Evolutionary conservation across 2,888 invertebrate genomes (phyloP), one percentile per base, ranked within the genome.

Genomic region (Carterocephalus palaemon): DNA sequence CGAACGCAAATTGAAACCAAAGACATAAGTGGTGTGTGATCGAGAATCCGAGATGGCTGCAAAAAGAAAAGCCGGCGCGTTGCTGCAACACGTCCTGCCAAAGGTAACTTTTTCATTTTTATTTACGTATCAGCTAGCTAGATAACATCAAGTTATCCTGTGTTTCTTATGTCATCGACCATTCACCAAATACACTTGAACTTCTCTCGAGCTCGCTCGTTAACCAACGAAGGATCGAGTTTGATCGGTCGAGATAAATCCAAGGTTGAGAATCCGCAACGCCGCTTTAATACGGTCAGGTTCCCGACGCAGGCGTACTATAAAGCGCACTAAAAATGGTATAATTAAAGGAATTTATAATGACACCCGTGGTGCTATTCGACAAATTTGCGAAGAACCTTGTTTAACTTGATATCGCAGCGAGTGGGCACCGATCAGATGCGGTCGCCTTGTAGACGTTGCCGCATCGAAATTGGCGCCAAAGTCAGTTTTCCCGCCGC

Each of bases 21-120:
- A 81, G 75, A 78, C 74, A 68, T 70, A 52, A 73, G 75, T 76
- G 76, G 71, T 75, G 76, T 75, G 75, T 66, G 68, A 62, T 61
- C 64, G 60, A 64, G 70, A 69, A 61, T 51, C 46, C 68, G 83
- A 81, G 73, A 92, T 92, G 92, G 92, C 92, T 59, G 92, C 92
- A 59, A 92, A 92, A 85, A 90, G 92, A 78, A 92, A 92, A 89
- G 90, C 92, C 71, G 91, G 91, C 62, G 91, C 91, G 63, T 88
- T 92, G 68, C 91, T 92, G 64, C 92, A 92, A 84, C 92, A 92
- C 80, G 88, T 88, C 61, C 74, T 88, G 65, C 87, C 88, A 72
- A 88, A 88, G 88, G 88, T 88, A 85, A 80, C 59, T 59, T 60
- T 54, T 52, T 66, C 60, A 67, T 64, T 63, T 64, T 38, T 32